Percentiles rank a stretch among this genome's conserved stretches.
Evolutionary conservation across 2,797 vertebrate genomes (phyloP).

Genomic region (Philypnodon macrostomus): DNA sequence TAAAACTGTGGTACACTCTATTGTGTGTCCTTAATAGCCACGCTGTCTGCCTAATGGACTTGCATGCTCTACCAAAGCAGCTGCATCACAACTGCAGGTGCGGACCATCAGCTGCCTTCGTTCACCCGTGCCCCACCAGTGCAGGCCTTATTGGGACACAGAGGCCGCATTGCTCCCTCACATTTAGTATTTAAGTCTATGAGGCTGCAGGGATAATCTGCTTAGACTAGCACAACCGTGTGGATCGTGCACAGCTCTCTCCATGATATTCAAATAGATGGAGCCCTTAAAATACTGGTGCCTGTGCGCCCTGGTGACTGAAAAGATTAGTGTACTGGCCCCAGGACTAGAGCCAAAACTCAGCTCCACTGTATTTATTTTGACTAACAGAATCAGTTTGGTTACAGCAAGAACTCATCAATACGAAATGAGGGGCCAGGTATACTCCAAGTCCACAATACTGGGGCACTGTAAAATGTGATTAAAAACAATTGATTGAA

Average conservation of each 20-base stretch:
- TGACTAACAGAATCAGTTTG: conserved; percentile 10
- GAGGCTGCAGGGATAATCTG: conserved; percentile 60
- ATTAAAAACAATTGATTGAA: too few species aligned
- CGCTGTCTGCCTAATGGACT: neutral
- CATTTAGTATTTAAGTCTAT: conserved; percentile 47
- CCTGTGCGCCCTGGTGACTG: conserved; percentile 51
- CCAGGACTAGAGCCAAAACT: conserved; percentile 28
- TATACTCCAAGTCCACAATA: too few species aligned
- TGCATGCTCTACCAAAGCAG: conserved; percentile 6
- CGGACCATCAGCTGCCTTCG: neutral
- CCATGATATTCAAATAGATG: conserved; percentile 57
- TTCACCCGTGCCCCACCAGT: conserved; percentile 8
- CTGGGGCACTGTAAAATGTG: too few species aligned
- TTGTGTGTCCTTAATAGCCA: conserved; percentile 1
- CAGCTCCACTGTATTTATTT: conserved; percentile 24
- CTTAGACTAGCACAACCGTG: conserved; percentile 62
- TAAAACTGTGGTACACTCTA: neutral
- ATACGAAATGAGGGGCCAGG: too few species aligned
- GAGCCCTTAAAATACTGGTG: conserved; percentile 63
- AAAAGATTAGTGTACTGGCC: conserved; percentile 54
- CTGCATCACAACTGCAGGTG: conserved; percentile 6
- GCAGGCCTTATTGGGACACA: conserved; percentile 13
- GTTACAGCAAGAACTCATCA: neutral
- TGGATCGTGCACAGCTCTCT: conserved; percentile 49
- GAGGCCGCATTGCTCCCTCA: conserved; percentile 19